Base-by-base conservation (phyloP, 2,113 vertebrate genomes). In the Sinocyclocheilus anshuiensis region DNA sequence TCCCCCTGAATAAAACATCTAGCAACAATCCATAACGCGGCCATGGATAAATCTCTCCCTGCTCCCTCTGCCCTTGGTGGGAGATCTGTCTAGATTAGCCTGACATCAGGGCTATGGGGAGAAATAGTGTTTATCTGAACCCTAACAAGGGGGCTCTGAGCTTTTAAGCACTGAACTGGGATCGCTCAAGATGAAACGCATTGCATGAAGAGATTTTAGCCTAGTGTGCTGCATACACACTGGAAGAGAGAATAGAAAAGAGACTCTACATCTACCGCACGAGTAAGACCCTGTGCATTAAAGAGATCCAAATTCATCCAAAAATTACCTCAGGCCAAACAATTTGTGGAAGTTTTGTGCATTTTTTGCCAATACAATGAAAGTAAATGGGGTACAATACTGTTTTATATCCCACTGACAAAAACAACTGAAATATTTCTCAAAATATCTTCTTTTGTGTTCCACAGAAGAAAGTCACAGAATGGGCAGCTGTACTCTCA, bases 401-500 rank as follows among this genome's bases (percentile, higher is more conserved):
- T 45, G 71, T 45, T 74, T 74, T 74, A 20, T 20, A 22, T 11
- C 22, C 10, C 36, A 22, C 2, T 42, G 18, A 18, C 29, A 18
- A 20, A 71, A 36, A 36, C 67, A 71, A 36, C 26, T 15, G 26
- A 16, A 67, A 33, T 2, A 67, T 33, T 71, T 36, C 18, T 36
- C 15, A 10, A 71, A 71, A 71, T 42, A 6, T 74, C 71, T 42
- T 72, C 18, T 22, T 20, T 36, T 71, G 63, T 26, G 63, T 65
- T 67, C 13, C 33, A 72, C 69, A 72, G 18, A 39, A 45, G 39
- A 74, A 45, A 74, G 42, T 48, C 22, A 16, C 72, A 16, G 9
- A 93, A 94, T 93, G 94, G 95, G 94, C 94, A 94, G 92, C 92
- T 94, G 93, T 90, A 92, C 90, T 95, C 95, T 89, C 94, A 22